Base-by-base conservation (phyloP, 2,888 invertebrate genomes). In the Eurytoma adleriae region DNA sequence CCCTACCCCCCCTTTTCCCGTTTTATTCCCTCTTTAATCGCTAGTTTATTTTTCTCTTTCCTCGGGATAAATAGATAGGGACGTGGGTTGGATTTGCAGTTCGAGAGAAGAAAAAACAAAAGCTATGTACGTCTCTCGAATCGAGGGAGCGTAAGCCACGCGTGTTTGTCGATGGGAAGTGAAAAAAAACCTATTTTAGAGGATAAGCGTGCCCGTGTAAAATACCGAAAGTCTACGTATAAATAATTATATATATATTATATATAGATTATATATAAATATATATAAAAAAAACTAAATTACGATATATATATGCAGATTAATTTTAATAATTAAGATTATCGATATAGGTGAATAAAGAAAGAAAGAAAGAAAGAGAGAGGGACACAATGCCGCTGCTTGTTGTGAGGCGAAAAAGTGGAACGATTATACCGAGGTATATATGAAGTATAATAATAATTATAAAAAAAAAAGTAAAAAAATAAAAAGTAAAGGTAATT, bases 181-280 rank as follows among this genome's bases (percentile, higher is more conserved):
- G 40, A 40, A 40, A 40, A 40, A 40, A 62, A 79, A 77, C 73
- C 66, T 79, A 79, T 73, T 79, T 75, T 78, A 81, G 73, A 71
- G 57, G 59, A 40, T 75, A 82, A 79, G 77, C 52, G 59, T 81
- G 69, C 80, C 81, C 85, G 83, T 89, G 87, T 89, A 89, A 88
- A 87, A 88, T 89, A 89, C 83, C 86, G 87, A 87, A 88, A 87
- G 85, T 89, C 85, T 87, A 87, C 85, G 86, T 85, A 86, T 86
- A 86, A 85, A 88, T 84, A 85, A 76, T 83, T 85, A 84, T 85
- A 85, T 82, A 84, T 85, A 70, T 56, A 73, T 68, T 72, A 80
- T 74, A 75, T 54, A 75, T 56, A 59, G 40, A 50, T 40, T 62
- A 73, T 69, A 68, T 64, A 73, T 77, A 66, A 20, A 73, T 80